Conservation (phyloP, 2,888 invertebrate species). For the Epirrhoe alternata region DNA sequence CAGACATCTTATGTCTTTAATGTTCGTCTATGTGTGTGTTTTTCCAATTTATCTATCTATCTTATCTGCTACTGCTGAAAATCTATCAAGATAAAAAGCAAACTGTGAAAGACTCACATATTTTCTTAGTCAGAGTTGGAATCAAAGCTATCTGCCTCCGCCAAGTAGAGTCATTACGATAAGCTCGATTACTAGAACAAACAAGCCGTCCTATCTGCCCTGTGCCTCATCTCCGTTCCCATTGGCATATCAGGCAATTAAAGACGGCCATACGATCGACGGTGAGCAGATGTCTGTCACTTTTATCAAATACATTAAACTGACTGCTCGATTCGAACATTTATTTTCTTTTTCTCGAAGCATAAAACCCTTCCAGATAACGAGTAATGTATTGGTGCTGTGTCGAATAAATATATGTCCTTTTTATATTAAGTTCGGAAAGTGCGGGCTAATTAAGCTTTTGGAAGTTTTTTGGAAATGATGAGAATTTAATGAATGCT, state of each 20-base stretch:
- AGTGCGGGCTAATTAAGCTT: slow-evolving; percentile 70
- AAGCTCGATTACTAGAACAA: slow-evolving; percentile 35
- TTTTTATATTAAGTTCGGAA: slow-evolving; percentile 66
- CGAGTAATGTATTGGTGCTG: slow-evolving; percentile 76
- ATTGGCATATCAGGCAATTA: slow-evolving; percentile 81
- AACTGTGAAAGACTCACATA: background rate
- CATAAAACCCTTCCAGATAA: slow-evolving; percentile 79
- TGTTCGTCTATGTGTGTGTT: too few relatives aligned
- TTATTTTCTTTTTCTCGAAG: slow-evolving; percentile 69
- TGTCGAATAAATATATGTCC: slow-evolving; percentile 78
- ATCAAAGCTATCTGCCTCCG: background rate
- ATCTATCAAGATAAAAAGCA: background rate
- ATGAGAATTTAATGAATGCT: slow-evolving; percentile 12
- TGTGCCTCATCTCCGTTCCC: slow-evolving; percentile 51
- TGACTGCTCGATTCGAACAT: slow-evolving; percentile 76
- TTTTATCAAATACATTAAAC: slow-evolving; percentile 84
- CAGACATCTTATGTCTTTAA: background rate
- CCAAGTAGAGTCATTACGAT: slow-evolving; percentile 33
- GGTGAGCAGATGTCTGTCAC: slow-evolving; percentile 82
- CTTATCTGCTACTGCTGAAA: too few relatives aligned
- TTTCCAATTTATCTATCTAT: too few relatives aligned
- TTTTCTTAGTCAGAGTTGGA: background rate
- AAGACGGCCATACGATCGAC: slow-evolving; percentile 67
- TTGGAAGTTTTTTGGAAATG: slow-evolving; percentile 48
- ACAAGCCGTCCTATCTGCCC: slow-evolving; percentile 46